These are phyloP conservation scores for Yponomeuta evonymella DNA, from an alignment of 2,888 invertebrate species.

Conservation along the genomic window DNA sequence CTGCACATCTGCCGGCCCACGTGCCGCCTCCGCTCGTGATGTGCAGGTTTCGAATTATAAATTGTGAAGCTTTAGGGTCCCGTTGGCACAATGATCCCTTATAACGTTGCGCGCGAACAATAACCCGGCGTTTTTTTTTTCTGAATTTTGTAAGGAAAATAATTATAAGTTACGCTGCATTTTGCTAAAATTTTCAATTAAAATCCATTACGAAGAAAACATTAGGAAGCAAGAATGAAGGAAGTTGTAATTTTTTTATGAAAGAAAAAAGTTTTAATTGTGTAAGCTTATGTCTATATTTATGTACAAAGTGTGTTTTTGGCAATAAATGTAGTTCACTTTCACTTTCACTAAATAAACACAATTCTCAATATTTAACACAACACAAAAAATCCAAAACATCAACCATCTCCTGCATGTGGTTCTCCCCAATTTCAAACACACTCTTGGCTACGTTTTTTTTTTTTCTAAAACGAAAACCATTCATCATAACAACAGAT, in stretches of 20 bases:
- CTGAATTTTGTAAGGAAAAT: too few species aligned
- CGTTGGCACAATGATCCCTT: background rate
- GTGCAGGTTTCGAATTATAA: conserved; percentile 56
- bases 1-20: conserved; percentile 71
- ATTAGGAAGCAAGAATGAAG: background rate
- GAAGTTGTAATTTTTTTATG: too few species aligned
- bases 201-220: background rate
- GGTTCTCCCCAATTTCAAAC: background rate
- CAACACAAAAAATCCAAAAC: background rate
- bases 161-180: too few species aligned
- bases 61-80: conserved; percentile 15
- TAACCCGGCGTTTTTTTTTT: background rate
- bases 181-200: too few species aligned
- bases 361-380: background rate
- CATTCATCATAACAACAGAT: conserved; percentile 69
- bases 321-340: too few species aligned
- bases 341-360: too few species aligned
- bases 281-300: too few species aligned
- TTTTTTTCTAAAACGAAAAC: conserved; percentile 37
- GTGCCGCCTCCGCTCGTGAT: conserved; percentile 55
- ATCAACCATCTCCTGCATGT: background rate
- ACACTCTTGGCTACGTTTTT: conserved; percentile 32
- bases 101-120: background rate
- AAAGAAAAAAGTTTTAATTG: too few species aligned
- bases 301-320: too few species aligned